Percentiles rank a stretch among this genome's conserved stretches.
These are phyloP conservation scores for Epistrophella euchroma DNA, from an alignment of 2,888 invertebrate species.

Conservation along the genomic window DNA sequence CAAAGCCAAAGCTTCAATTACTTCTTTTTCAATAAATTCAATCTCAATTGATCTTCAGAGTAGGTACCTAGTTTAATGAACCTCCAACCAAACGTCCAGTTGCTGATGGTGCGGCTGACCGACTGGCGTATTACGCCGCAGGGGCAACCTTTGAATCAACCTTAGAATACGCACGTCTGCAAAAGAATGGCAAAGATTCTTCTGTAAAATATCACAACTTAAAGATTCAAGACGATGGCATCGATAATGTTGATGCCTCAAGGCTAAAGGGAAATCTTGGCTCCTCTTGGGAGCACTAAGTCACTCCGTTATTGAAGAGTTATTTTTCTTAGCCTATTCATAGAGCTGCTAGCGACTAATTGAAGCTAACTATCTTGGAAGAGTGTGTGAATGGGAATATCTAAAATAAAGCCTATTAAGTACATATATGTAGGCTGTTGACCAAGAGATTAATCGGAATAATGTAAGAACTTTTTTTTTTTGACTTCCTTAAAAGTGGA, in stretches of 20 bases:
- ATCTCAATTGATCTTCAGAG: conserved; percentile 43
- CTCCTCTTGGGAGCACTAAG: conserved; percentile 33
- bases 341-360: conserved; percentile 40
- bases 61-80: conserved; percentile 48
- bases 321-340: conserved; percentile 29
- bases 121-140: conserved; percentile 37
- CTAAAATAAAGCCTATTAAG: conserved; percentile 20
- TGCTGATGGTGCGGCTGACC: neutral
- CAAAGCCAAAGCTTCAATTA: conserved; percentile 49
- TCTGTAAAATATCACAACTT: conserved; percentile 21
- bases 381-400: conserved; percentile 63
- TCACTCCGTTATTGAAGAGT: conserved; percentile 55
- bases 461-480: conserved; percentile 35
- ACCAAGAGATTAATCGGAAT: conserved; percentile 63
- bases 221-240: conserved; percentile 3
- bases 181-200: conserved; percentile 28
- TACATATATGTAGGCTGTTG: conserved; percentile 2
- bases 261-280: conserved; percentile 46
- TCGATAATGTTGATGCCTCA: conserved; percentile 34
- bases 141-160: conserved; percentile 31
- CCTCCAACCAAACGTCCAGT: conserved; percentile 28
- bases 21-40: conserved; percentile 30
- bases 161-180: conserved; percentile 25
- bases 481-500: conserved; percentile 43
- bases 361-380: conserved; percentile 57